These are phyloP conservation scores for Cassiopea andromeda DNA, from an alignment of 30 jellyfish, hydroid and myxozoan species.

Conservation along the genomic window DNA sequence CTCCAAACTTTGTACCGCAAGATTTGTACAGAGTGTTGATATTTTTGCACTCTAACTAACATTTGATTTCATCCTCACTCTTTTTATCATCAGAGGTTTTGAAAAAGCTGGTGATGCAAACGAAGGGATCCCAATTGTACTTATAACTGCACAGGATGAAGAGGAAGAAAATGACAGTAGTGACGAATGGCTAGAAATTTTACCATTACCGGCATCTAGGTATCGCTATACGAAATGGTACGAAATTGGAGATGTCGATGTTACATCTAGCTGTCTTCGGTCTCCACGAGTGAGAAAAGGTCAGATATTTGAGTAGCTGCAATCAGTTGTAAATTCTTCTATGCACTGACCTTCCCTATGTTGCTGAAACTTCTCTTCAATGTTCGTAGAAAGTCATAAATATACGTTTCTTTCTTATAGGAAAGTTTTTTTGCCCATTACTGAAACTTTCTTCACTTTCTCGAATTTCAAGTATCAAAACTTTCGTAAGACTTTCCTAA, in stretches of 20 bases:
- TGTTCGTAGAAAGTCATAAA: too few species aligned
- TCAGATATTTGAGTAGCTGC: neutral
- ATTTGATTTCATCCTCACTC: neutral
- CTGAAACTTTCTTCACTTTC: too few species aligned
- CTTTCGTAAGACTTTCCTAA: too few species aligned
- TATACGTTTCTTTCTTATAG: too few species aligned
- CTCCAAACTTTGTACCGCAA: neutral
- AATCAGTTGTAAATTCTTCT: neutral
- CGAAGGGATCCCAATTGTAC: slow-evolving; percentile 85
- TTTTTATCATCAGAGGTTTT: slow-evolving; percentile 15
- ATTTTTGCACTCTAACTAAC: too few species aligned
- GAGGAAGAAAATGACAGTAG: slow-evolving; percentile 61
- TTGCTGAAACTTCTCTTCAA: too few species aligned
- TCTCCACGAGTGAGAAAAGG: slow-evolving; percentile 92
- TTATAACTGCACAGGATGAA: slow-evolving; percentile 76
- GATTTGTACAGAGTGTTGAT: neutral
- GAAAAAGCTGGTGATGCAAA: slow-evolving; percentile 54
- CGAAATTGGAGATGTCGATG: slow-evolving; percentile 74
- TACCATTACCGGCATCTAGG: slow-evolving; percentile 92
- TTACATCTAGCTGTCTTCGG: slow-evolving; percentile 80
- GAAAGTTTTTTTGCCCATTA: too few species aligned
- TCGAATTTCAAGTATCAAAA: too few species aligned
- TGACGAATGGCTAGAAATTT: slow-evolving; percentile 69
- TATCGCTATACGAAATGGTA: slow-evolving; percentile 92
- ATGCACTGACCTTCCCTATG: too few species aligned